Percentiles rank a stretch among this genome's conserved stretches.
Evolutionary conservation across 2,797 vertebrate species (phyloP).

Genomic region (Dryobates pubescens): DNA sequence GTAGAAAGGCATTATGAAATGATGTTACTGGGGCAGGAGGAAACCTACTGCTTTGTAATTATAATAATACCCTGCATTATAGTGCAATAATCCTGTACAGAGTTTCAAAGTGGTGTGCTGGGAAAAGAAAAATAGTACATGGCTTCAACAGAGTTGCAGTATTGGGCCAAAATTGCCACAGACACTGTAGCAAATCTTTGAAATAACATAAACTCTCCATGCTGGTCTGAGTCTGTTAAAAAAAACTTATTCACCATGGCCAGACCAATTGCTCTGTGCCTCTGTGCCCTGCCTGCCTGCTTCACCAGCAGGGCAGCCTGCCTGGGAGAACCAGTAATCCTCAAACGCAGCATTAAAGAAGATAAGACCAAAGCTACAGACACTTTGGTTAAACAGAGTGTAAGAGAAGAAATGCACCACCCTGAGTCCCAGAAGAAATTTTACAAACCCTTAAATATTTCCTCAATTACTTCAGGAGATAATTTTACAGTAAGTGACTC

Average conservation of each 20-base stretch:
- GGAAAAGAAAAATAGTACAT: no score
- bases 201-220: not conserved
- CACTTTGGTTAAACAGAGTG: not conserved
- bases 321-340: not conserved
- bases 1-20: not conserved
- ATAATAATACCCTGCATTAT: not conserved
- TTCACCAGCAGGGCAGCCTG: not conserved
- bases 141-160: not conserved
- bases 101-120: not conserved
- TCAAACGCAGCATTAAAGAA: not conserved
- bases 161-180: not conserved
- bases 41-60: not conserved
- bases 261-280: not conserved
- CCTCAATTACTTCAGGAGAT: not conserved
- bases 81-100: not conserved
- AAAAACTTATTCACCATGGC: not conserved
- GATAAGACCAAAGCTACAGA: not conserved
- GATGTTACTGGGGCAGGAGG: not conserved
- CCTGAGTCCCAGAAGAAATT: not conserved
- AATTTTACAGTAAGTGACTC: not conserved
- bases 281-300: not conserved
- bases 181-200: not conserved
- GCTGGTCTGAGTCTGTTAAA: not conserved
- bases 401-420: not conserved
- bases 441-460: not conserved